Conservation (phyloP, 2,888 invertebrate genomes). For the Ophion ellenae region DNA sequence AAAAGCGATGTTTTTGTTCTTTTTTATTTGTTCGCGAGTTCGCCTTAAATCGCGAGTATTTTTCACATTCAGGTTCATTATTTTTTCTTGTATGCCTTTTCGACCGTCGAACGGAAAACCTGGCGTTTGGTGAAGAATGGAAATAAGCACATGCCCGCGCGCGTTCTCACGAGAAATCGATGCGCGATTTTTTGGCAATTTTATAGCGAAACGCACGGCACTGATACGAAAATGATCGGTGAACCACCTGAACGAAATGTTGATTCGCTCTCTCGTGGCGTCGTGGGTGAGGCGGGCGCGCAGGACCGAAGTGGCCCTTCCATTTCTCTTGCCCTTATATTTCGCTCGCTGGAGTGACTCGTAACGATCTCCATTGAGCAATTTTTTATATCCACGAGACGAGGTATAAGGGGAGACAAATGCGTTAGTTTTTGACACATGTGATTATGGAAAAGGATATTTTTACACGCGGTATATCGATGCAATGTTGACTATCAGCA, state of each 20-base stretch:
- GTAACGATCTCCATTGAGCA: slow-evolving; percentile 57
- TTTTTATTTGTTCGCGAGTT: neutral
- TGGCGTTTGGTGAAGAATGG: neutral
- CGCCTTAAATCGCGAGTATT: neutral
- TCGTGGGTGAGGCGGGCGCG: slow-evolving; percentile 6
- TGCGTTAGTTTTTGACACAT: slow-evolving; percentile 37
- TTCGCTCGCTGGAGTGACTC: slow-evolving; percentile 38
- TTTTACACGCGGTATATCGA: neutral
- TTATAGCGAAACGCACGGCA: slow-evolving; percentile 40
- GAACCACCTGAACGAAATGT: slow-evolving; percentile 67
- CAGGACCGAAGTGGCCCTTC: neutral
- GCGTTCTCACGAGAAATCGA: slow-evolving; percentile 32
- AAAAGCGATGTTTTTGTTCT: neutral
- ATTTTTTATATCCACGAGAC: slow-evolving; percentile 43
- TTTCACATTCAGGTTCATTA: neutral
- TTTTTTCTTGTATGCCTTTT: neutral
- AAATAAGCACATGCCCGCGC: neutral
- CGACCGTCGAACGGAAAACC: neutral
- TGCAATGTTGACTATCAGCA: neutral
- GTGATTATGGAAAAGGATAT: neutral
- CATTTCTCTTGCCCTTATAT: neutral
- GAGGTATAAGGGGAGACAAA: slow-evolving; percentile 57
- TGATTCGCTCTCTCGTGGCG: slow-evolving; percentile 36
- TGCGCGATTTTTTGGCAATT: slow-evolving; percentile 58
- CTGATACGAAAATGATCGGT: slow-evolving; percentile 70